phyloP scores from a whole-genome alignment of 2,888 invertebrate species.

The Unio pictorum region DNA sequence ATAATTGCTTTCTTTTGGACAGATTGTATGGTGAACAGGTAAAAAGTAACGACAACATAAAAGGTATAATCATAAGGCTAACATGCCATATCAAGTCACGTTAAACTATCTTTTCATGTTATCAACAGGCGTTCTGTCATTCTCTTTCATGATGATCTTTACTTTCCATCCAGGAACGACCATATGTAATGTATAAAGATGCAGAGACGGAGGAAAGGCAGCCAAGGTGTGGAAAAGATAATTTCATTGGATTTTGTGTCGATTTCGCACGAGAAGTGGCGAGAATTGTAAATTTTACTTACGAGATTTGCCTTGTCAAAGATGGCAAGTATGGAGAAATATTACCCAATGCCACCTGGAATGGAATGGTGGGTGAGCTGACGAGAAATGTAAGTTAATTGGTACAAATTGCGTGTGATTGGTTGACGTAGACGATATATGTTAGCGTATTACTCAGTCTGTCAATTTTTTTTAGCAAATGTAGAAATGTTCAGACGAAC shows the following conservation, averaged over 20 bases:
- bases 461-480: no score
- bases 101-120: neutral
- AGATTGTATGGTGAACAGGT: constrained; percentile 48
- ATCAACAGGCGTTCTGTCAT: constrained; percentile 2
- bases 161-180: constrained; percentile 50
- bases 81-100: constrained; percentile 47
- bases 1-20: constrained; percentile 52
- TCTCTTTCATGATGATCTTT: constrained; percentile 1
- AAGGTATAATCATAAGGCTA: constrained; percentile 67
- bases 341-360: constrained; percentile 63
- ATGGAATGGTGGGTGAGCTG: constrained; percentile 71
- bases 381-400: constrained; percentile 57
- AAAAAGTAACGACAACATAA: neutral
- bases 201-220: constrained; percentile 13
- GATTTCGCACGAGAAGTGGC: constrained; percentile 71
- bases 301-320: constrained; percentile 61
- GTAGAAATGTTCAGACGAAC: no score
- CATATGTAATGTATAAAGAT: constrained; percentile 60
- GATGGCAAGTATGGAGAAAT: constrained; percentile 61
- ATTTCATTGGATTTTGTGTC: constrained; percentile 75
- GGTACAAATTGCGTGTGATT: constrained; percentile 8
- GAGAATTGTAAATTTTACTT: constrained; percentile 68
- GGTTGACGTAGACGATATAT: no score
- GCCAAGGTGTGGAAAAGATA: constrained; percentile 81
- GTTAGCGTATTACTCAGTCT: no score